Percentiles rank a stretch among this genome's conserved stretches.
These are phyloP conservation scores for Bombus sylvicola DNA, from an alignment of 1,140 invertebrate species.

Conservation along the genomic window DNA sequence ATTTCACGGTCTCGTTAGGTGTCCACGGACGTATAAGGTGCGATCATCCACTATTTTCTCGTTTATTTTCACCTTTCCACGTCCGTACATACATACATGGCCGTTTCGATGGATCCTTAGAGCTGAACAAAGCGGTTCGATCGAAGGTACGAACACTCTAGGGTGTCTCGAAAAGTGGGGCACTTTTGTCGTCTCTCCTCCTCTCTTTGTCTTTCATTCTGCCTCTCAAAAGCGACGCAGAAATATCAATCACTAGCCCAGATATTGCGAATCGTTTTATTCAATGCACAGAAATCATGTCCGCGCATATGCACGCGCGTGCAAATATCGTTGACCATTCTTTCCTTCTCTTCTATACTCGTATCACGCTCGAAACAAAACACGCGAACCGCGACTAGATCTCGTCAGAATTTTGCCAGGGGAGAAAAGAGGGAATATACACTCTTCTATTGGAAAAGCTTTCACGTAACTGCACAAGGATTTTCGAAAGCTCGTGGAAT, in stretches of 20 bases:
- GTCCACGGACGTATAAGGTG: neutral
- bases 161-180: constrained; percentile 34
- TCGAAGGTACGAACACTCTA: constrained; percentile 38
- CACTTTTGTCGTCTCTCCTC: constrained; percentile 24
- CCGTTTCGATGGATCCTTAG: constrained; percentile 20
- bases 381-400: neutral
- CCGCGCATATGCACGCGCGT: neutral
- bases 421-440: neutral
- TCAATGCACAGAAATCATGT: neutral
- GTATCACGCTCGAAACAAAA: neutral
- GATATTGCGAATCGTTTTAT: constrained; percentile 22
- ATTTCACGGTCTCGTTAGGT: constrained; percentile 25
- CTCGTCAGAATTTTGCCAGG: neutral
- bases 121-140: constrained; percentile 22
- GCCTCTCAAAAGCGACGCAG: constrained; percentile 17
- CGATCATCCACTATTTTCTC: constrained; percentile 23
- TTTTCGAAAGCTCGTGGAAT: neutral
- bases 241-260: constrained; percentile 36
- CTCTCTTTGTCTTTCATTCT: neutral
- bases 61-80: constrained; percentile 19
- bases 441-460: neutral
- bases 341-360: neutral
- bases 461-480: neutral
- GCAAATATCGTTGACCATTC: neutral
- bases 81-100: neutral